Evolutionary conservation across 2,113 vertebrate genomes (phyloP).

Genomic region (Oxygymnocypris stewartii): DNA sequence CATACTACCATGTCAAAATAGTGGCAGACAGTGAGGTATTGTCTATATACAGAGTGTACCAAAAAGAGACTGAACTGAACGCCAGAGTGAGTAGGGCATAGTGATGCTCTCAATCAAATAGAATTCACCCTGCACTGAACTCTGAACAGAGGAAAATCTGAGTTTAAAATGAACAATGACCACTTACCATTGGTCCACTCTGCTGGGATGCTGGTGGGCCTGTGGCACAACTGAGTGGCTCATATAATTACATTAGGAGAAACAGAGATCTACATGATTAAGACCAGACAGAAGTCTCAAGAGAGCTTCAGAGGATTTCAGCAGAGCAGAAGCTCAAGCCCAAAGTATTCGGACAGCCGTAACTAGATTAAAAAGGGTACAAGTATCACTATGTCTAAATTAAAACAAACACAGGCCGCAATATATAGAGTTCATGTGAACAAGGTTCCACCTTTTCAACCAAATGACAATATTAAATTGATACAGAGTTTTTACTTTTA

Average conservation of each 20-base stretch:
- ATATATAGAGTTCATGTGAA: background rate
- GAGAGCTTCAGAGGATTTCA: background rate
- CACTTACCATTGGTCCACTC: conserved; percentile 21
- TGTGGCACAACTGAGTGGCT: conserved; percentile 18
- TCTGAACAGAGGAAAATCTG: background rate
- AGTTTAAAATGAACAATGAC: conserved; percentile 29
- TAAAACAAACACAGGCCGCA: background rate
- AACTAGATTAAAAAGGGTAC: background rate
- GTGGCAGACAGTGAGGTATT: background rate
- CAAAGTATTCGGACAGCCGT: background rate
- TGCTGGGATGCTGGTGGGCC: conserved; percentile 15
- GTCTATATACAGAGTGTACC: background rate
- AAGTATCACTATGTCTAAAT: background rate
- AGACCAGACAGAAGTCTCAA: background rate
- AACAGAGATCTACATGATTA: conserved; percentile 2
- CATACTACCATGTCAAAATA: background rate
- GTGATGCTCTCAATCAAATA: background rate
- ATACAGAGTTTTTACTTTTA: background rate
- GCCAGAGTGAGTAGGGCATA: background rate
- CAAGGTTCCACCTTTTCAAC: background rate
- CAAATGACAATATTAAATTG: background rate
- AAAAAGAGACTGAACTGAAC: background rate
- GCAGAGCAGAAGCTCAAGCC: background rate
- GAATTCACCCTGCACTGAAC: conserved; percentile 32
- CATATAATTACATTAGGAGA: conserved; percentile 29